These are phyloP conservation scores for Drosophila mojavensis DNA, from an alignment of 1,140 invertebrate species.

Conservation along the genomic window DNA sequence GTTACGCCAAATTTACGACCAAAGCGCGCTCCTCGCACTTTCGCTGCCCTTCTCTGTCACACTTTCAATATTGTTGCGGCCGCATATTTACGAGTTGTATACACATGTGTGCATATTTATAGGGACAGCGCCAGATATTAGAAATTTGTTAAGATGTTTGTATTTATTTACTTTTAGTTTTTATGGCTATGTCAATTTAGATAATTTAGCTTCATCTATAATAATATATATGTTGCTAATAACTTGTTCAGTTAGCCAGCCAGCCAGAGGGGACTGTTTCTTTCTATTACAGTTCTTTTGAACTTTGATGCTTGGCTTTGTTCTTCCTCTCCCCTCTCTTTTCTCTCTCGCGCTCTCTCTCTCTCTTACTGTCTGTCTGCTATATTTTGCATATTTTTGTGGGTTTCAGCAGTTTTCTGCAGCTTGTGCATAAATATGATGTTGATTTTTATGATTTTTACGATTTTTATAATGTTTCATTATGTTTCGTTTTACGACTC, in stretches of 20 bases:
- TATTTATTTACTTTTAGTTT: constrained; percentile 14
- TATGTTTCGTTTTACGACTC: constrained; percentile 78
- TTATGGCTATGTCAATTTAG: constrained; percentile 1
- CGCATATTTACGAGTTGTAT: constrained; percentile 68
- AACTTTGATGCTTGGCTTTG: not conserved
- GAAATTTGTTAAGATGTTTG: constrained; percentile 45
- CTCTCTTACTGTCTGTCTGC: constrained; percentile 32
- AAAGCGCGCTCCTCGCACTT: constrained; percentile 22
- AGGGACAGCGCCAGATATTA: constrained; percentile 25
- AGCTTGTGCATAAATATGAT: constrained; percentile 77
- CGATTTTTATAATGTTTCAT: constrained; percentile 83
- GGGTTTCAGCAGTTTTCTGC: constrained; percentile 29
- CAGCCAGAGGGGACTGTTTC: not conserved
- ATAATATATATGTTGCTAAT: not conserved
- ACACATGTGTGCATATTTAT: constrained; percentile 51
- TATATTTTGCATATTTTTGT: constrained; percentile 38
- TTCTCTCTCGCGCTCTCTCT: not conserved
- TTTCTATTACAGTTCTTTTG: not conserved
- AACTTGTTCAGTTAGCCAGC: not conserved
- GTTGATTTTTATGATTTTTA: constrained; percentile 82
- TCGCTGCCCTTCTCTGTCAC: not conserved
- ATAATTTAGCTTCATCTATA: not conserved
- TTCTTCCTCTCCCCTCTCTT: not conserved
- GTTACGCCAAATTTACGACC: constrained; percentile 67
- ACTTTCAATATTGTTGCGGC: constrained; percentile 56